A percentile compares a stretch with the other conserved stretches of the same genome.
Conservation (phyloP, 2,888 invertebrate species). For the Noctua comes region DNA sequence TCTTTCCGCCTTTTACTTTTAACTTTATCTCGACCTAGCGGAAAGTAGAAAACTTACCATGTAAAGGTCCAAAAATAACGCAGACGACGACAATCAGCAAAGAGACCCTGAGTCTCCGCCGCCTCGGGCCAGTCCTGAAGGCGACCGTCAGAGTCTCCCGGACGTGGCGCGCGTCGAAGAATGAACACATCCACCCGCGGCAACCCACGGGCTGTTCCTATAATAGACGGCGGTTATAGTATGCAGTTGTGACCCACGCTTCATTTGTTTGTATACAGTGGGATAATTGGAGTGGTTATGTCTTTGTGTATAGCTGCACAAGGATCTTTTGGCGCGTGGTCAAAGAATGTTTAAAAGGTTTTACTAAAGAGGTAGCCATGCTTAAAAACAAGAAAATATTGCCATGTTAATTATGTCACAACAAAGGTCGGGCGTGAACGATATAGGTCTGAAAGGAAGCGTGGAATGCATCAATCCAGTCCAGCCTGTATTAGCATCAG, state of each 20-base stretch:
- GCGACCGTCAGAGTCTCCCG: conserved; percentile 89
- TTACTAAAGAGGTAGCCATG: neutral
- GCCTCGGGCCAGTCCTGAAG: conserved; percentile 86
- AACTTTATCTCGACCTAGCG: neutral
- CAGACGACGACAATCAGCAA: conserved; percentile 89
- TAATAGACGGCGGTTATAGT: conserved; percentile 27
- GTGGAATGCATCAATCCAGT: neutral
- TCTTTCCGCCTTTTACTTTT: too few relatives aligned
- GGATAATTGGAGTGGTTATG: neutral
- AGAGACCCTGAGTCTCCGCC: conserved; percentile 87
- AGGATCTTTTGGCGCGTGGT: neutral
- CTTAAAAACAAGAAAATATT: neutral
- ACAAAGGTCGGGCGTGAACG: neutral
- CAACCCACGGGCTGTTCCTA: conserved; percentile 88
- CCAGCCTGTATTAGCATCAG: neutral
- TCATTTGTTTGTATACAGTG: conserved; percentile 34
- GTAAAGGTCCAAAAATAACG: conserved; percentile 89
- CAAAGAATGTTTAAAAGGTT: neutral
- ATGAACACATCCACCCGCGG: conserved; percentile 86
- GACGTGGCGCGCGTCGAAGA: conserved; percentile 88
- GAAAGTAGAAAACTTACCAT: conserved; percentile 79
- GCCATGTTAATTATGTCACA: neutral
- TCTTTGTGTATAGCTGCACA: neutral
- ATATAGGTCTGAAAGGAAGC: neutral
- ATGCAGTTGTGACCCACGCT: conserved; percentile 28